Percentiles rank a stretch among this genome's conserved stretches.
Conservation (phyloP, 2,113 vertebrate genomes). For the Oenanthe melanoleuca region DNA sequence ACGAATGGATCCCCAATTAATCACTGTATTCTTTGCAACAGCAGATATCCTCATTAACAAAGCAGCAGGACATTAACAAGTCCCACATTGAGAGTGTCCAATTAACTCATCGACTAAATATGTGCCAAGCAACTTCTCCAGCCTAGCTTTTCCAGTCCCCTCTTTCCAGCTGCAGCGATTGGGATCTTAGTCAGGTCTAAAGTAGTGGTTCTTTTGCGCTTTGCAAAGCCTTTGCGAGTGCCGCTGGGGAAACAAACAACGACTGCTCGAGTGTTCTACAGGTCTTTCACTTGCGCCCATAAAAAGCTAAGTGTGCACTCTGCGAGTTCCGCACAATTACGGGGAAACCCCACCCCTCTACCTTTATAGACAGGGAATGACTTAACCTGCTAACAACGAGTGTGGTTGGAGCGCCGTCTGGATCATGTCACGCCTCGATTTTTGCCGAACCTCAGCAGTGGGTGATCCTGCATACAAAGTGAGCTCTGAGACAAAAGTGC, state of each 20-base stretch:
- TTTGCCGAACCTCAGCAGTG: neutral
- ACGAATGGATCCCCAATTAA: conserved; percentile 36
- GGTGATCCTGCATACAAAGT: conserved; percentile 41
- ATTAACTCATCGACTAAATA: conserved; percentile 44
- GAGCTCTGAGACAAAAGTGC: conserved; percentile 16
- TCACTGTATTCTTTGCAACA: neutral
- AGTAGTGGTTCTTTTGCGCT: neutral
- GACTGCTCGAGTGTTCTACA: neutral
- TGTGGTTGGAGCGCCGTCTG: neutral
- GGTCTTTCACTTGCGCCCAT: neutral
- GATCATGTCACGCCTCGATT: neutral
- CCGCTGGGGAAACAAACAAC: neutral
- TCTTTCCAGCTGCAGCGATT: neutral
- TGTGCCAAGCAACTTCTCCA: neutral
- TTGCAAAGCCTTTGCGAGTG: neutral
- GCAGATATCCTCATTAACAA: conserved; percentile 52
- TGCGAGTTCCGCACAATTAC: neutral
- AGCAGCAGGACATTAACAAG: neutral
- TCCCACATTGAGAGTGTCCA: conserved; percentile 13
- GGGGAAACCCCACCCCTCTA: neutral
- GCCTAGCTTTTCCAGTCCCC: neutral
- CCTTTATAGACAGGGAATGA: conserved; percentile 3
- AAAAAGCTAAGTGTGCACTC: neutral
- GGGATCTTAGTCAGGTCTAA: neutral
- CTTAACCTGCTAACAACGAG: conserved; percentile 6